A percentile compares a stretch with the other conserved stretches of the same genome.
Evolutionary conservation across 2,113 vertebrate genomes (phyloP).

Genomic region (Otocyon megalotis): DNA sequence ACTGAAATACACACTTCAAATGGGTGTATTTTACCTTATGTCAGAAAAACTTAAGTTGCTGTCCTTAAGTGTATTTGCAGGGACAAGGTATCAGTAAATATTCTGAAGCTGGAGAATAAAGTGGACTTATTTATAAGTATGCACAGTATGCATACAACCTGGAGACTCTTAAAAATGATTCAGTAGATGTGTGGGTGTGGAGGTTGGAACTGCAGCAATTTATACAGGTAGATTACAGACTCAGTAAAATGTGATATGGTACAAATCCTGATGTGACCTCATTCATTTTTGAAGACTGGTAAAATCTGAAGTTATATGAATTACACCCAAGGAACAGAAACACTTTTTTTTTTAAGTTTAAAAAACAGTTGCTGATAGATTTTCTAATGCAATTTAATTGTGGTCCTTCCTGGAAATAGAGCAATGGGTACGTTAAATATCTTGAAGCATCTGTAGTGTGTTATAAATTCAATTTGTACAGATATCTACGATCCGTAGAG

Average conservation of each 20-base stretch:
- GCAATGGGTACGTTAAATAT: background rate
- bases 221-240: background rate
- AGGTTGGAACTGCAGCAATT: background rate
- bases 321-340: background rate
- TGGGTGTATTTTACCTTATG: background rate
- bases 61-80: background rate
- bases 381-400: background rate
- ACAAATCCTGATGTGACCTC: constrained; percentile 9
- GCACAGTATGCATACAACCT: background rate
- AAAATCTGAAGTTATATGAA: background rate
- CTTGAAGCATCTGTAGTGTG: background rate
- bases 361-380: background rate
- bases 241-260: background rate
- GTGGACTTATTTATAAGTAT: constrained; percentile 13
- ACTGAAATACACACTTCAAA: background rate
- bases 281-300: background rate
- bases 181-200: background rate
- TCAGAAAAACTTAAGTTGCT: background rate
- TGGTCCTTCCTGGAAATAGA: background rate
- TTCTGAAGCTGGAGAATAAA: background rate
- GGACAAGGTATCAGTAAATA: background rate
- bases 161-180: constrained; percentile 27
- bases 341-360: background rate
- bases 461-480: constrained; percentile 31
- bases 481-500: background rate